These are phyloP conservation scores for Aptenodytes patagonicus DNA, from an alignment of 2,113 vertebrate species.

Conservation along the genomic window DNA sequence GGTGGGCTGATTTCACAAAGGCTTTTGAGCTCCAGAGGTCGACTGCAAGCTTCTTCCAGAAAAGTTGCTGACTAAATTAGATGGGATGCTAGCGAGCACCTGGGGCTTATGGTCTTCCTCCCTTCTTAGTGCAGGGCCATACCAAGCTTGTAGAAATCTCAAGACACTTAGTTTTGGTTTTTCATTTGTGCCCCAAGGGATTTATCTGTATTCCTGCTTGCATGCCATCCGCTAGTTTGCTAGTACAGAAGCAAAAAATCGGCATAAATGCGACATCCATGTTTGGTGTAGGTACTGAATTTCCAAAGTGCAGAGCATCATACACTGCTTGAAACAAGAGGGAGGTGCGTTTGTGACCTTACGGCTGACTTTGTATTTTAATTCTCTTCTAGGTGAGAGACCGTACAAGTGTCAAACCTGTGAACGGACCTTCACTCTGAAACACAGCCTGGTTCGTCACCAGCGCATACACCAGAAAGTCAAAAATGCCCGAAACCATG, in stretches of 20 bases:
- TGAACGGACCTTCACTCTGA: conserved; percentile 94
- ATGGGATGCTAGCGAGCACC: background rate
- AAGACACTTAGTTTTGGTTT: background rate
- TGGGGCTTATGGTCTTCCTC: background rate
- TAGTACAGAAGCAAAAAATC: background rate
- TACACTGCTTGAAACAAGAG: background rate
- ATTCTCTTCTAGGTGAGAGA: conserved; percentile 82
- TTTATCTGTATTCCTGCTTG: background rate
- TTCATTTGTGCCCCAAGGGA: background rate
- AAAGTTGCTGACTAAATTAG: background rate
- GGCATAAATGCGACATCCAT: accelerated
- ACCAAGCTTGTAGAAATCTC: background rate
- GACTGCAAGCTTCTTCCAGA: background rate
- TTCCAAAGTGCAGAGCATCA: background rate
- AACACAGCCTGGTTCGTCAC: conserved; percentile 96
- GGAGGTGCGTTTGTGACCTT: background rate
- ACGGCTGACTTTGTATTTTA: background rate
- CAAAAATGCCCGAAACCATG: conserved; percentile 68
- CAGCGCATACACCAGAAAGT: conserved; percentile 93
- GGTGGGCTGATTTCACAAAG: background rate
- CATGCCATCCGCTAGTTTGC: background rate
- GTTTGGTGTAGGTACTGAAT: background rate
- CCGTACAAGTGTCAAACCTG: conserved; percentile 95
- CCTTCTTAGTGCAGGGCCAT: background rate
- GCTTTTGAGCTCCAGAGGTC: background rate